These are phyloP conservation scores for Telmatochromis bifrenatus DNA, from an alignment of 2,113 vertebrate genomes.

Conservation along the genomic window DNA sequence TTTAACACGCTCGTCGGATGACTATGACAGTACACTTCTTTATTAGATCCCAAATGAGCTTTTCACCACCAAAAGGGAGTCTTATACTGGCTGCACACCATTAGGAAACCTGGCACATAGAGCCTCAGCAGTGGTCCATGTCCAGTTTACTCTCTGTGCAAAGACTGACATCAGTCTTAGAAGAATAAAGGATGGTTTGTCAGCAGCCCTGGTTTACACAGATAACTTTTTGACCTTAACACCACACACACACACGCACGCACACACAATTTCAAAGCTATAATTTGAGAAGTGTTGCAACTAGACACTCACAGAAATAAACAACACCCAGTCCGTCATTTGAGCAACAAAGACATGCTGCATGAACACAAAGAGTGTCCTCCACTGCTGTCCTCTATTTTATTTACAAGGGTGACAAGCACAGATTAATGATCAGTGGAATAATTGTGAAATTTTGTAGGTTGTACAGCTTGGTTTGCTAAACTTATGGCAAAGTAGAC, in stretches of 20 bases:
- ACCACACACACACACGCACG: not conserved
- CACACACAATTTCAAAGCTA: not conserved
- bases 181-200: not conserved
- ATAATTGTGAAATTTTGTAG: not conserved
- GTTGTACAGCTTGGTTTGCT: not conserved
- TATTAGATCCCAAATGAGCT: not conserved
- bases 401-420: not conserved
- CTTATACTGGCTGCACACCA: not conserved
- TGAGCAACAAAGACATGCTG: not conserved
- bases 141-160: not conserved
- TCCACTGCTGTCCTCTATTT: not conserved
- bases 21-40: not conserved
- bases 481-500: not conserved
- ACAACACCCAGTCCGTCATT: not conserved
- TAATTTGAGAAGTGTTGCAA: not conserved
- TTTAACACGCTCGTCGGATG: not conserved
- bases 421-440: not conserved
- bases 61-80: not conserved
- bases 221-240: conserved; percentile 1
- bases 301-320: not conserved
- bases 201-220: not conserved
- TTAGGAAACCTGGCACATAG: not conserved
- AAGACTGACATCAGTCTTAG: not conserved
- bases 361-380: not conserved
- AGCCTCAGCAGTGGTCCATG: not conserved